These are phyloP conservation scores for Drosophila kanekoi DNA, from an alignment of 2,888 invertebrate genomes.

Conservation along the genomic window DNA sequence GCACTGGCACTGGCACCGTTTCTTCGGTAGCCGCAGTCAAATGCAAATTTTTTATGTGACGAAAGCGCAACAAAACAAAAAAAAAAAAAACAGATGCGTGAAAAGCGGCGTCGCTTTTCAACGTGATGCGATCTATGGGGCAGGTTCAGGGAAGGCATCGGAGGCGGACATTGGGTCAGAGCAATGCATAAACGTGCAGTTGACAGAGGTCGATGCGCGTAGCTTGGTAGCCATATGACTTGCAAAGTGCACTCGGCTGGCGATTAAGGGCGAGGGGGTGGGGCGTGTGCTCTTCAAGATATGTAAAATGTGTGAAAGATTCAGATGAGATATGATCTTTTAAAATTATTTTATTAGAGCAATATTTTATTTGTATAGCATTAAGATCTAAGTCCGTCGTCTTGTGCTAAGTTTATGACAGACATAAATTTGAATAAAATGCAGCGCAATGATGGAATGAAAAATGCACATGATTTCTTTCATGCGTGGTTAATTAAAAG, in stretches of 20 bases:
- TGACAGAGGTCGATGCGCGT: slow-evolving; percentile 35
- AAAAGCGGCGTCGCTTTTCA: slow-evolving; percentile 40
- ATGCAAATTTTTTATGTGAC: slow-evolving; percentile 65
- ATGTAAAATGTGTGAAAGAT: slow-evolving; percentile 7
- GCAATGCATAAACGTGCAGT: slow-evolving; percentile 2
- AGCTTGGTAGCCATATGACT: slow-evolving; percentile 21
- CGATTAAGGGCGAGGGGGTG: background rate
- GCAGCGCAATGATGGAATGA: background rate
- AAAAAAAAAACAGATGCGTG: slow-evolving; percentile 47
- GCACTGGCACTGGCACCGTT: slow-evolving; percentile 28
- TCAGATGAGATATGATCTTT: slow-evolving; percentile 28
- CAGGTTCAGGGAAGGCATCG: slow-evolving; percentile 1
- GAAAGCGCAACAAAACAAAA: slow-evolving; percentile 34
- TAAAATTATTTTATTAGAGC: slow-evolving; percentile 21
- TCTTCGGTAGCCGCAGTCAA: slow-evolving; percentile 50
- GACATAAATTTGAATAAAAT: slow-evolving; percentile 11
- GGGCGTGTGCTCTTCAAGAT: background rate
- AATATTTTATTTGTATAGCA: slow-evolving; percentile 9
- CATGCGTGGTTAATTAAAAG: background rate
- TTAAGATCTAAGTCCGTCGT: background rate
- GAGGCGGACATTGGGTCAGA: slow-evolving; percentile 34
- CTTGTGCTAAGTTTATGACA: background rate
- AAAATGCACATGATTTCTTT: background rate
- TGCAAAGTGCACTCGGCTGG: background rate
- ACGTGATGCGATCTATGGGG: slow-evolving; percentile 10